Evolutionary conservation across 2,797 vertebrate species (phyloP), one percentile per base, ranked within the genome.

Genomic region (Hydrolagus colliei): DNA sequence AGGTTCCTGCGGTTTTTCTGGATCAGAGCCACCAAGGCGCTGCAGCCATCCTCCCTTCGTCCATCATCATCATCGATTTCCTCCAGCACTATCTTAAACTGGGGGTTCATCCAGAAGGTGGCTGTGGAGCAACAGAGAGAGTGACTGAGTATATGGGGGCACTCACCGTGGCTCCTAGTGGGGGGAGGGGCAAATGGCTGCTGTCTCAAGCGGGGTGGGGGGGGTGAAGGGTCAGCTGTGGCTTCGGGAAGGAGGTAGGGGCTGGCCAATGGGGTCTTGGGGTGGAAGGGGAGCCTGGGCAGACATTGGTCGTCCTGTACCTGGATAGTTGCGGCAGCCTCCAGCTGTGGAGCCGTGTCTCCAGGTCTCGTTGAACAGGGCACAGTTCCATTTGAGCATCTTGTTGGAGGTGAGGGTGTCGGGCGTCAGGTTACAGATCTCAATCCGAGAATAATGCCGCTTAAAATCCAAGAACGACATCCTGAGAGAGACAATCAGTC

Each of bases 61-160:
- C 82, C 65, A 41, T 90, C 93, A 0, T 92, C 93, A 7, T 96
- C 92, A 0, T 97, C 96, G 20, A 93, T 93, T 72, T 97, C 93
- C 0, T 95, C 90, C 93, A 97, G 77, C 1, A 11, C 88, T 86
- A 97, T 95, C 86, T 93, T 93, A 86, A 95, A 97, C 91, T 97
- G 96, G 0, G 96, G 96, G 71, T 97, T 98, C 79, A 90, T 97
- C 96, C 96, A 97, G 89, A 96, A 97, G 0, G 96, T 96, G 10
- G 91, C 96, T 97, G 91, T 16, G 10, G 72, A 3, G 75, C 6
- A 73, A 74, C 22, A 85, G 13, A 16, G 61, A 68, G 65, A 68
- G 27, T 14, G 16, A 32, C 2, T 10, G 72, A 73, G 18, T 52
- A 52, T 52, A 52, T 52, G 41, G 6, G 41, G 41, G 41, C 6